Evolutionary conservation across 2,113 vertebrate species (phyloP).

Genomic region (Corythornis vintsioides): DNA sequence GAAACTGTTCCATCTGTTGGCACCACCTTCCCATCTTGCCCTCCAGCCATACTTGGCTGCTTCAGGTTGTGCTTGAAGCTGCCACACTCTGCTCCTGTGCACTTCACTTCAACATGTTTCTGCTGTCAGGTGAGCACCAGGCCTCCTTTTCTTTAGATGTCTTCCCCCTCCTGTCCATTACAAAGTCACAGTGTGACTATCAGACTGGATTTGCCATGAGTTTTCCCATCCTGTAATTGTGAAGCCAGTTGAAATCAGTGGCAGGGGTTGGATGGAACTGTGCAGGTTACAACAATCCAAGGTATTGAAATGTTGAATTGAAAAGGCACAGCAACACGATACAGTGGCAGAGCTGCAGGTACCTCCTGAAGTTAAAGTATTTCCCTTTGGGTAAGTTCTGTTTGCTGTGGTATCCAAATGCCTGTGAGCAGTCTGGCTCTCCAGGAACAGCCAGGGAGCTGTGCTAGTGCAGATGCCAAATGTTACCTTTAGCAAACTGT

Average conservation of each 20-base stretch:
- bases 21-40: not conserved
- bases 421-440: not conserved
- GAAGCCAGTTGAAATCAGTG: not conserved
- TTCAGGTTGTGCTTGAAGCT: not conserved
- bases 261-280: not conserved
- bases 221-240: not conserved
- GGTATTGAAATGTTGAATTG: constrained; percentile 10
- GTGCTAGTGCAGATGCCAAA: not conserved
- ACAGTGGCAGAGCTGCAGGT: not conserved
- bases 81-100: not conserved
- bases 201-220: not conserved
- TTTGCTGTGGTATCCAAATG: not conserved
- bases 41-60: not conserved
- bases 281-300: not conserved
- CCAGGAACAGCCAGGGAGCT: not conserved
- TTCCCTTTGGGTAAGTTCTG: not conserved
- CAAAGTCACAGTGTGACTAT: not conserved
- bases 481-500: not conserved
- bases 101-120: not conserved
- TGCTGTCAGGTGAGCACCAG: not conserved
- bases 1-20: not conserved
- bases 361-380: not conserved
- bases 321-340: not conserved
- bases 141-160: not conserved
- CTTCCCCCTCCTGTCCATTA: not conserved